Base-by-base conservation (phyloP, 2,797 vertebrate species). In the Nannoperca australis region DNA sequence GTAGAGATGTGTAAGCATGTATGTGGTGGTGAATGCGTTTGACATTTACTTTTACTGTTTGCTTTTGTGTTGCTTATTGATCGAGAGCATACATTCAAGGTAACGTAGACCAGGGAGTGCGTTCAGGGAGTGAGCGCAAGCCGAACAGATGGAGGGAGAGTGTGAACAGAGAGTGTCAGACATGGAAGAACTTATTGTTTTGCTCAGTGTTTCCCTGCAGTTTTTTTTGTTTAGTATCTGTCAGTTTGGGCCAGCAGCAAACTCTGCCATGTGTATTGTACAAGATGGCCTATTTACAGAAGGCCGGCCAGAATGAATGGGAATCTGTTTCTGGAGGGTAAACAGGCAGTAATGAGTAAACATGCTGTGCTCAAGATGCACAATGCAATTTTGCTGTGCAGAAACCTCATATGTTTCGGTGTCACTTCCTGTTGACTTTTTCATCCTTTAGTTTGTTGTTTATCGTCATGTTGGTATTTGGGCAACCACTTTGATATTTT, bases 251-350 rank as follows among this genome's bases (percentile, higher is more conserved):
- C 86, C 22, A 1, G 11, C 13, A 74, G 85, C 70, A 78, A 58
- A 44, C 70, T 68, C 34, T 70, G 75, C 78, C 74, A 75, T 89
- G 82, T 90, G 86, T 64, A 55, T 71, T 82, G 83, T 40, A 72
- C 76, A 78, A 89, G 79, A 81, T 55, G 68, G 70, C 61, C 71
- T 89, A 77, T 83, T 83, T 81, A 82, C 74, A 47, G 50, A 51
- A 72, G 66, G 68, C 50, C 8, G 65, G 76, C 61, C 81, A 80
- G 60, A 82, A 86, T 55, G 81, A 64, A 83, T 68, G 81, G 76
- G 40, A 81, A 73, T 83, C 73, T 85, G 80, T 56, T 88, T 27
- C 76, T 58, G 67, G 84, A 79, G 54, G 69, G 5, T 45, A 73
- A 67, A 74, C 54, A 77, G 65, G 38, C 62, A 47, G 60, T 64